A percentile compares a stretch with the other conserved stretches of the same genome.
These are phyloP conservation scores for Myotis myotis DNA, from an alignment of 2,797 vertebrate species.

Conservation along the genomic window DNA sequence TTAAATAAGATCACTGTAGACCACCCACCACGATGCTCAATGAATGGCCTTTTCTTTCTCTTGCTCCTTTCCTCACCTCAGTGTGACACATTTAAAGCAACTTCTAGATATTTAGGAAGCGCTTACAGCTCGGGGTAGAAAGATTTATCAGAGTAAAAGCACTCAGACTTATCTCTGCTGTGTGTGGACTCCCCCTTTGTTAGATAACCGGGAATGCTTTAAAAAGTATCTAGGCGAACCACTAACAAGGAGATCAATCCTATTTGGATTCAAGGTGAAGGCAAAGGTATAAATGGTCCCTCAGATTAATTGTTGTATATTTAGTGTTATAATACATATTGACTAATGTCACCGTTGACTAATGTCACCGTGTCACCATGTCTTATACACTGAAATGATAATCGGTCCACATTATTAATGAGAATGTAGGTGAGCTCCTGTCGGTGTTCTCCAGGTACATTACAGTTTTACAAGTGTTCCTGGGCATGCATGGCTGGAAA, in stretches of 20 bases:
- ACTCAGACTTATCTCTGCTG: neutral
- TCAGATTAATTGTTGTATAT: neutral
- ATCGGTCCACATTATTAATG: neutral
- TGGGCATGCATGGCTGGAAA: neutral
- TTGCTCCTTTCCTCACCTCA: neutral
- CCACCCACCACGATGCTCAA: accelerated
- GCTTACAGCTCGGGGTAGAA: neutral
- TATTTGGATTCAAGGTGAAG: neutral
- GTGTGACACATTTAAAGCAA: neutral
- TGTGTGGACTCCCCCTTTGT: neutral
- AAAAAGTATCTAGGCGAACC: neutral
- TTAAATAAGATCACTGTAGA: neutral
- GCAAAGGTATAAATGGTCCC: neutral
- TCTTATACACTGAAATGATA: neutral
- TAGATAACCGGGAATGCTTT: neutral
- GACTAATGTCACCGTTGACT: neutral
- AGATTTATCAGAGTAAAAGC: neutral
- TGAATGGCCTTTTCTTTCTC: neutral
- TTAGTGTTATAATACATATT: neutral
- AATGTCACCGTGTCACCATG: neutral
- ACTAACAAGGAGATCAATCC: neutral
- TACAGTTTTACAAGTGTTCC: neutral
- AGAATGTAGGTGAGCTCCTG: neutral
- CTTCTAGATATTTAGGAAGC: neutral
- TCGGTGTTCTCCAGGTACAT: neutral